Percentiles rank a stretch among this genome's conserved stretches.
Evolutionary conservation across 2,113 vertebrate species (phyloP).

Genomic region (Myotis lucifugus): DNA sequence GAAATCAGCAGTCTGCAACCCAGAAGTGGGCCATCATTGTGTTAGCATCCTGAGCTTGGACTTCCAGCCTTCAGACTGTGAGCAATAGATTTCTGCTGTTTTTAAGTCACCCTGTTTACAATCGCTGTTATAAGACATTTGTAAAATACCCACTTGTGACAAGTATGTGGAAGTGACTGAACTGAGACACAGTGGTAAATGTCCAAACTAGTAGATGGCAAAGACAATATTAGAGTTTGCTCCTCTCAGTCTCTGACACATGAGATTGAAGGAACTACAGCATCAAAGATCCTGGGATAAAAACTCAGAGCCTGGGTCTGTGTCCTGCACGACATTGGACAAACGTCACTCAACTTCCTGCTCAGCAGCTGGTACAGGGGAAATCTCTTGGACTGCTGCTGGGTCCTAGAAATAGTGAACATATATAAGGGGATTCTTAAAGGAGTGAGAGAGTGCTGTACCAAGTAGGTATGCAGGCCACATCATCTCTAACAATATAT

Average conservation of each 20-base stretch:
- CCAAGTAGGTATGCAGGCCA: background rate
- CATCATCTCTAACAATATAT: background rate
- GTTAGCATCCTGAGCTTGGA: too few relatives aligned
- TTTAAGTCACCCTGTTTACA: background rate
- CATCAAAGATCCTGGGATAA: too few relatives aligned
- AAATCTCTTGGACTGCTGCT: background rate
- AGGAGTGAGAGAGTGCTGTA: rapidly evolving
- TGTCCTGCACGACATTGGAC: rapidly evolving
- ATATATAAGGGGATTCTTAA: background rate
- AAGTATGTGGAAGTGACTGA: background rate
- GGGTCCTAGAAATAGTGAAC: rapidly evolving
- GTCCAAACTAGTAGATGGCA: background rate
- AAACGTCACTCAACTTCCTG: rapidly evolving
- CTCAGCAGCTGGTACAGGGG: too few relatives aligned
- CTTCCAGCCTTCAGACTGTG: background rate
- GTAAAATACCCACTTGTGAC: background rate
- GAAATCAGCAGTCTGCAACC: background rate
- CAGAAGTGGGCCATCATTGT: background rate
- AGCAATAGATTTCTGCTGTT: background rate
- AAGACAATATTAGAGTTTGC: background rate
- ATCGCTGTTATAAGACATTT: background rate
- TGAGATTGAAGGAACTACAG: background rate
- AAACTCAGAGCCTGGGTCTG: background rate
- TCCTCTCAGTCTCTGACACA: background rate
- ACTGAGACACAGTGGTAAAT: rapidly evolving